Base-by-base conservation (phyloP, 2,888 invertebrate species). In the Apantesis nais region DNA sequence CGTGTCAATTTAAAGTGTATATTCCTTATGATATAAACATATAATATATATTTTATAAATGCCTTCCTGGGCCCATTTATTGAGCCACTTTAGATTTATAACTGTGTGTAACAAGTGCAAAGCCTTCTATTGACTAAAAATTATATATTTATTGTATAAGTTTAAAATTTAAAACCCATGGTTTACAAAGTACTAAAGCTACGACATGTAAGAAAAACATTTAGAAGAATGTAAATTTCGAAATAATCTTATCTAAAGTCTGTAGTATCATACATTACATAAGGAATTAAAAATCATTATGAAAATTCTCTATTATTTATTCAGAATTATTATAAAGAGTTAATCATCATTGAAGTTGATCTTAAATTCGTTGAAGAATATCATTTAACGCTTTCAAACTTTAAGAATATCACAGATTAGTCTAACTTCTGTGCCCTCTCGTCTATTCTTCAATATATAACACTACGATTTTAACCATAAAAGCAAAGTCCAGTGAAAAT, bases 1-100 rank as follows among this genome's bases (percentile, higher is more conserved):
- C 60, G 62, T 62, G 52, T 62, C 31, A 67, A 71, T 67, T 62
- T 67, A 37, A 44, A 67, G 22, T 52, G 60, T 67, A 65, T 64
- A 63, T 61, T 58, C 39, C 25, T 58, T 64, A 62, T 29, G 44
- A n/a, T n/a, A n/a, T n/a, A n/a, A n/a, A n/a, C n/a, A n/a, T n/a
- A n/a, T n/a, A 41, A 44, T 63, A 58, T 62, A 41, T 63, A 66
- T 37, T 48, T 48, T 52, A 65, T 37, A n/a, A 65, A 52, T 34
- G 14, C 34, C 12, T 25, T 29, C 19, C 19, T 8, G 29, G 12
- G 44, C 41, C 29, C 19, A 19, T 63, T 44, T 44, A 44, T 63
- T 14, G 41, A 63, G 41, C 41, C 29, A 19, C 29, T 58, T 58
- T 58, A 63, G 29, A 25, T 44, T 63, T 29, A 29, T 29, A 29